Evolutionary conservation across 2,888 invertebrate species (phyloP).

Genomic region (Parnassius apollo): DNA sequence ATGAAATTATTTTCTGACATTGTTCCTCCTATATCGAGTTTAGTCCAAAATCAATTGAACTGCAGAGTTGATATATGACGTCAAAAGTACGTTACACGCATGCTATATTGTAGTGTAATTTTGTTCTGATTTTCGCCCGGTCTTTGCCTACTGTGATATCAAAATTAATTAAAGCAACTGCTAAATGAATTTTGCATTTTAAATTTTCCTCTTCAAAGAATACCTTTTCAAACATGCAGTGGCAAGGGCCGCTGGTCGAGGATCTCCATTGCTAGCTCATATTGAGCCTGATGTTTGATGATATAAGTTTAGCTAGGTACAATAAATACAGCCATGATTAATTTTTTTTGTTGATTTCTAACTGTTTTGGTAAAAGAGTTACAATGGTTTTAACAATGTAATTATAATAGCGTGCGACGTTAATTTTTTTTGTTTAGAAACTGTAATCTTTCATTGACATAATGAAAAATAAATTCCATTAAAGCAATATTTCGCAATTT

Average conservation of each 20-base stretch:
- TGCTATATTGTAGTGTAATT: slow-evolving; percentile 71
- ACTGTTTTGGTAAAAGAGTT: slow-evolving; percentile 51
- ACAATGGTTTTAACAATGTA: slow-evolving; percentile 57
- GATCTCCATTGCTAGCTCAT: slow-evolving; percentile 71
- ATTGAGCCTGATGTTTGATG: slow-evolving; percentile 76
- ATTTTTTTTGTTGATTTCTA: slow-evolving; percentile 53
- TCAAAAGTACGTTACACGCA: slow-evolving; percentile 70
- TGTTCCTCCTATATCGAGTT: slow-evolving; percentile 31
- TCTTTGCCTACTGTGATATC: slow-evolving; percentile 77
- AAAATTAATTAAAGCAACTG: slow-evolving; percentile 49
- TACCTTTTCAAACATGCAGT: slow-evolving; percentile 63
- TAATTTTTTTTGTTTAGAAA: slow-evolving; percentile 53
- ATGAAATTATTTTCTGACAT: slow-evolving; percentile 63
- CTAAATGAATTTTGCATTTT: slow-evolving; percentile 49
- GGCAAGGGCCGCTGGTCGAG: slow-evolving; percentile 65
- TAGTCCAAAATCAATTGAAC: slow-evolving; percentile 23
- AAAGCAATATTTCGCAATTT: slow-evolving; percentile 51
- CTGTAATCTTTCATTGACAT: slow-evolving; percentile 71
- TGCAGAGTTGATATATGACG: slow-evolving; percentile 26
- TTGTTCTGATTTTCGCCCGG: slow-evolving; percentile 74
- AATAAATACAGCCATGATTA: slow-evolving; percentile 65
- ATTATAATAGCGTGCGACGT: slow-evolving; percentile 57
- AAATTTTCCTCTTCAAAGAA: slow-evolving; percentile 50
- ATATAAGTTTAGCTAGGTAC: slow-evolving; percentile 68
- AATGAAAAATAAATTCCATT: slow-evolving; percentile 75